phyloP scores from a whole-genome alignment of 2,797 vertebrate species.

The Microctenopoma lineatum region DNA sequence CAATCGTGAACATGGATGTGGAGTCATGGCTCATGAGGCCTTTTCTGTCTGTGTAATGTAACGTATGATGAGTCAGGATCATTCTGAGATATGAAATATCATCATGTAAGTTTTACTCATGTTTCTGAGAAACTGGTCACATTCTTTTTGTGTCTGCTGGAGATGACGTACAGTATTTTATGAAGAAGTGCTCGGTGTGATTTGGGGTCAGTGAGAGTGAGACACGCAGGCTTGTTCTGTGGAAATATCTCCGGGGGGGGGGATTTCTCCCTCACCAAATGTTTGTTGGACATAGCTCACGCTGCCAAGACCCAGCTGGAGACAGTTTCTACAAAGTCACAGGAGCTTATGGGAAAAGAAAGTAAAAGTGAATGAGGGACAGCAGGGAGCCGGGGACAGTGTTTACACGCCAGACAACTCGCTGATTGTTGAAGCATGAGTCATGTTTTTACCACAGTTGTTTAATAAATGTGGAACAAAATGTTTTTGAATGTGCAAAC shows the following conservation, averaged over 20 bases:
- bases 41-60: conserved; percentile 4
- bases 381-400: background rate
- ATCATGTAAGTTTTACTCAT: background rate
- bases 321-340: conserved; percentile 46
- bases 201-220: conserved; percentile 7
- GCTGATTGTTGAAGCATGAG: background rate
- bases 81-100: background rate
- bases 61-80: background rate
- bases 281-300: conserved; percentile 33
- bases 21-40: background rate
- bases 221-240: conserved; percentile 32
- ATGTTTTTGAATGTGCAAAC: conserved; percentile 4
- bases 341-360: conserved; percentile 55
- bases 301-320: conserved; percentile 54
- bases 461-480: background rate
- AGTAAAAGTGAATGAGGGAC: conserved; percentile 40
- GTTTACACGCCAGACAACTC: conserved; percentile 6
- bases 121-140: background rate
- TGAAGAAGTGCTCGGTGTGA: conserved; percentile 21
- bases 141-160: background rate
- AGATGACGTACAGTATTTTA: background rate
- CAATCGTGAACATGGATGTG: background rate
- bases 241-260: conserved; percentile 34
- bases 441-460: background rate
- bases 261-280: conserved; percentile 19